phyloP scores from a whole-genome alignment of 2,797 vertebrate genomes.

The Poeciliopsis paucimaculata region DNA sequence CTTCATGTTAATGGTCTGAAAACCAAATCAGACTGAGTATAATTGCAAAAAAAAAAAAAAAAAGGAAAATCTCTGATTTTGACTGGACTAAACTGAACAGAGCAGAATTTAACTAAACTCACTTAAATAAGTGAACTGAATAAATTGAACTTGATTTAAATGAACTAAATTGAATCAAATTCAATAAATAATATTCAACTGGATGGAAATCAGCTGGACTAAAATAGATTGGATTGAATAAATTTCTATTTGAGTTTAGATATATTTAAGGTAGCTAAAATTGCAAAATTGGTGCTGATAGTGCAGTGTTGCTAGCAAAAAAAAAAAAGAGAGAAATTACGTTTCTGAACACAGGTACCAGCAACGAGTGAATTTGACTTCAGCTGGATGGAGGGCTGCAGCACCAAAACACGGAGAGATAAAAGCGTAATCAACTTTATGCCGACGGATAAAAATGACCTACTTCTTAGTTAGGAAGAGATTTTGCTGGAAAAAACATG shows the following conservation, averaged over 20 bases:
- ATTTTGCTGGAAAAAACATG: constrained; percentile 17
- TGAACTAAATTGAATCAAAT: not conserved
- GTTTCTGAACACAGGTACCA: not conserved
- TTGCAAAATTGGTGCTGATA: not conserved
- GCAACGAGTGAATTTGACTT: not conserved
- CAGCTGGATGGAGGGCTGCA: constrained; percentile 15
- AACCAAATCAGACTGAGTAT: not conserved
- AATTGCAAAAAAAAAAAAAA: no score
- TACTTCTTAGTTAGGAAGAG: constrained; percentile 44
- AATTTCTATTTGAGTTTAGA: not conserved
- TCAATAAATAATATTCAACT: not conserved
- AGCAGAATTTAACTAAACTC: not conserved
- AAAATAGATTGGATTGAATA: not conserved
- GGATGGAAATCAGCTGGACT: not conserved
- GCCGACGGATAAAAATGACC: constrained; percentile 60
- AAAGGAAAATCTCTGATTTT: not conserved
- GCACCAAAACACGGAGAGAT: constrained; percentile 33
- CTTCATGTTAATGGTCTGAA: not conserved
- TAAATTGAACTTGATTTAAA: not conserved
- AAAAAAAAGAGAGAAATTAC: constrained; percentile 8
- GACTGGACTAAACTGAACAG: not conserved
- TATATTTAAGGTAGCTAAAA: not conserved
- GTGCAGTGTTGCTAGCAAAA: constrained; percentile 8
- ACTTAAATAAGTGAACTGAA: not conserved
- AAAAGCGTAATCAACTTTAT: constrained; percentile 50